phyloP scores from a whole-genome alignment of 1,140 invertebrate species.

The Drosophila setifemur region DNA sequence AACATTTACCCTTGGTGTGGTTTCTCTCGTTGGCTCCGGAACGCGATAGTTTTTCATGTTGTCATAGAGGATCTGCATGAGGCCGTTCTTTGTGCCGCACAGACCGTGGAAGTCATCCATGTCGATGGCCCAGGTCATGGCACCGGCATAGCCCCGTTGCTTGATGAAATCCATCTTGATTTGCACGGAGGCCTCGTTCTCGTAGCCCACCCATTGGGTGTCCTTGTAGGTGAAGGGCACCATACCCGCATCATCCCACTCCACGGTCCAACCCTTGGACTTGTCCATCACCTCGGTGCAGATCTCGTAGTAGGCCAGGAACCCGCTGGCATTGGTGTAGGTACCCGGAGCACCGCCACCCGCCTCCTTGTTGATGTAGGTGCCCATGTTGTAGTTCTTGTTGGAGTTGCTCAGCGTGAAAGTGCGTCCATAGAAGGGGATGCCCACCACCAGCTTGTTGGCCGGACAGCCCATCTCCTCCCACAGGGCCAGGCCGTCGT shows the following conservation, averaged over 20 bases:
- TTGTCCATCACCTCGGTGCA: conserved; percentile 88
- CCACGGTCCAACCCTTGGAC: conserved; percentile 89
- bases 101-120: conserved; percentile 93
- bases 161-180: conserved; percentile 95
- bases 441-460: conserved; percentile 93
- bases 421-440: conserved; percentile 93
- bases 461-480: conserved; percentile 92
- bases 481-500: conserved; percentile 93
- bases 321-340: conserved; percentile 92
- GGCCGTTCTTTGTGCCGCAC: conserved; percentile 88
- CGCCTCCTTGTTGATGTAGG: conserved; percentile 93
- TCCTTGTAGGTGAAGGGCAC: conserved; percentile 93
- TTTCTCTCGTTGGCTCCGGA: conserved; percentile 86
- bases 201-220: conserved; percentile 96
- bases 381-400: conserved; percentile 90
- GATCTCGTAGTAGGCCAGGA: conserved; percentile 95
- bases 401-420: conserved; percentile 91
- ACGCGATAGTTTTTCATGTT: conserved; percentile 90
- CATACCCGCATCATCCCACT: conserved; percentile 91
- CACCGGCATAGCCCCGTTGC: conserved; percentile 90
- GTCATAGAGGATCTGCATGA: conserved; percentile 88
- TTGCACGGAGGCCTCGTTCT: conserved; percentile 86
- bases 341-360: conserved; percentile 92
- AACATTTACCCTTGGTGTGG: conserved; percentile 86
- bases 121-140: conserved; percentile 95